Evolutionary conservation across 2,113 vertebrate genomes (phyloP).

Genomic region (Myiozetetes cayanensis): DNA sequence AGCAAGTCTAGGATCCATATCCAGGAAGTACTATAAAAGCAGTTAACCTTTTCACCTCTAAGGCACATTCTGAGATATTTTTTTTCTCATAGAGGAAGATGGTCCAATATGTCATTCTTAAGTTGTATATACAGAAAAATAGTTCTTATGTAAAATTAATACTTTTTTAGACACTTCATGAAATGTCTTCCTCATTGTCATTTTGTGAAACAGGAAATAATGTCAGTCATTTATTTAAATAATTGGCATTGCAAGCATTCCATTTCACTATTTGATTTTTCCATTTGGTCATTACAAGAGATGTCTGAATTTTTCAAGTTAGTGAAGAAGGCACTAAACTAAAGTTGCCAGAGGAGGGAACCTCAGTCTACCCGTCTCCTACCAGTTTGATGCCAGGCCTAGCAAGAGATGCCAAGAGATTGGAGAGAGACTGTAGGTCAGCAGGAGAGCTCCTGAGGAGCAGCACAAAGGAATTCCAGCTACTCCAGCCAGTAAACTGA

Average conservation of each 20-base stretch:
- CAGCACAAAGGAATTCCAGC: not conserved
- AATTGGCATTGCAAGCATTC: not conserved
- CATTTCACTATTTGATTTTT: not conserved
- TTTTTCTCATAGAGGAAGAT: not conserved
- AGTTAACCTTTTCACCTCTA: not conserved
- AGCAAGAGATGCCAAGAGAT: not conserved
- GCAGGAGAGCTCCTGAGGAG: not conserved
- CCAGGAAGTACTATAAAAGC: not conserved
- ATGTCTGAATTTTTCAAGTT: not conserved
- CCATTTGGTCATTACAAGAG: not conserved
- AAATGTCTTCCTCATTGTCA: not conserved
- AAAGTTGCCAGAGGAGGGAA: not conserved
- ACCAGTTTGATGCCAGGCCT: not conserved
- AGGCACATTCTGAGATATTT: not conserved
- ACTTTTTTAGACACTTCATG: not conserved
- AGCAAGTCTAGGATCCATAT: not conserved
- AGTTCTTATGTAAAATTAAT: not conserved
- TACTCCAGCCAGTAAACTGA: not conserved
- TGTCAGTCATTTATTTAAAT: not conserved
- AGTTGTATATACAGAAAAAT: not conserved
- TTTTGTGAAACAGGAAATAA: not conserved
- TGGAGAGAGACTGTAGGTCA: not conserved
- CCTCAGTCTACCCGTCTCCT: not conserved
- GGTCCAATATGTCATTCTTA: not conserved
- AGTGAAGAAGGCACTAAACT: not conserved